These are phyloP conservation scores for Parnassius glacialis DNA, from an alignment of 2,888 invertebrate species.

Conservation along the genomic window DNA sequence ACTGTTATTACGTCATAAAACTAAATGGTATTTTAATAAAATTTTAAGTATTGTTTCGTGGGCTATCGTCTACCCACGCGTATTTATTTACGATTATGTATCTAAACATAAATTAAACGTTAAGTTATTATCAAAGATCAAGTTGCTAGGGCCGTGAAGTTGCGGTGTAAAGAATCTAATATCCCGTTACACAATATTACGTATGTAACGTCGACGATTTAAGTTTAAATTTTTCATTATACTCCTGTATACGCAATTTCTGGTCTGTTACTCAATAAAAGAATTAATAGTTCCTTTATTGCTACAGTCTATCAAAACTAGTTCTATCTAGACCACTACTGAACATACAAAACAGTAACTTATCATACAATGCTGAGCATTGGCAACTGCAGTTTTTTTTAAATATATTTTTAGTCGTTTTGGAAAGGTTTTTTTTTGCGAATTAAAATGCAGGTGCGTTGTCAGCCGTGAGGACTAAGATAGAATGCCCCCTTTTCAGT, in stretches of 20 bases:
- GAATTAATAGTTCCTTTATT: no score
- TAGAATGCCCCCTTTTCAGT: no score
- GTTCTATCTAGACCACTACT: no score
- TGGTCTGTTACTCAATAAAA: no score
- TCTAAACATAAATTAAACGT: conserved; percentile 26
- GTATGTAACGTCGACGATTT: conserved; percentile 15
- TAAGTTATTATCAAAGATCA: conserved; percentile 26
- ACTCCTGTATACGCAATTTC: neutral
- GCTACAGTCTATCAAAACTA: no score
- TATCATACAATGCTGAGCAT: no score
- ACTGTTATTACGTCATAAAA: conserved; percentile 26
- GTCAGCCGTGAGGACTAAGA: no score
- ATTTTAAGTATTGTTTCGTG: conserved; percentile 22
- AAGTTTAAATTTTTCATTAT: conserved; percentile 17
- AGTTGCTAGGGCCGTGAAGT: conserved; percentile 22
- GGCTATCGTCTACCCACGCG: conserved; percentile 24
- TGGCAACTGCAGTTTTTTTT: no score
- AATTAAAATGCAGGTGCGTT: no score
- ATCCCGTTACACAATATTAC: conserved; percentile 21
- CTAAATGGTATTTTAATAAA: conserved; percentile 24
- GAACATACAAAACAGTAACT: no score
- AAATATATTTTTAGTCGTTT: no score
- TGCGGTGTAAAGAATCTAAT: conserved; percentile 15
- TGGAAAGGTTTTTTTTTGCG: no score
- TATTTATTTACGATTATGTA: conserved; percentile 25